Percentiles rank a stretch among this genome's conserved stretches.
Conservation (phyloP, 2,797 vertebrate genomes). For the Paedocypris micromegethes region DNA sequence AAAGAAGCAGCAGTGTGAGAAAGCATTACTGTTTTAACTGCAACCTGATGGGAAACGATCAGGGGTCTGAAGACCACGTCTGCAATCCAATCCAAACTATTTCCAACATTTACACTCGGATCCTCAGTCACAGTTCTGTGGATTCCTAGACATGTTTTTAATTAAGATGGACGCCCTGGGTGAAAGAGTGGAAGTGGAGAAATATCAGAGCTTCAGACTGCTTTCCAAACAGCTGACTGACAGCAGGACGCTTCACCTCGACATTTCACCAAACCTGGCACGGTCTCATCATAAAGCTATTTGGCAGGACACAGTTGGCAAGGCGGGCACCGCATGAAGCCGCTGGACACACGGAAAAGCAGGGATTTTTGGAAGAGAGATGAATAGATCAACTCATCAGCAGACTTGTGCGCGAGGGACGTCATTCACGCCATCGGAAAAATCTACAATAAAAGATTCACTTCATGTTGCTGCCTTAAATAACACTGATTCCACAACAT, state of each 20-base stretch:
- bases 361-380: slow-evolving; percentile 4
- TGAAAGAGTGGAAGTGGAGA: background rate
- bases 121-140: too few species aligned
- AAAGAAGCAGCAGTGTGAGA: background rate
- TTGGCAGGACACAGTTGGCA: slow-evolving; percentile 7
- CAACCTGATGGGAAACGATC: background rate
- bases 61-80: background rate
- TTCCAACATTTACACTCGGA: background rate
- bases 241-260: slow-evolving; percentile 18
- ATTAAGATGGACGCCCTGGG: background rate
- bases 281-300: slow-evolving; percentile 10
- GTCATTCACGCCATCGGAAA: background rate
- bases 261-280: slow-evolving; percentile 13
- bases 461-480: background rate
- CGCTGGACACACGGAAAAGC: slow-evolving; percentile 1
- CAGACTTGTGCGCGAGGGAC: background rate
- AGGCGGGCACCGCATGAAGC: background rate
- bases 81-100: background rate
- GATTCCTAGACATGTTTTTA: background rate
- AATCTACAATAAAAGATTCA: background rate
- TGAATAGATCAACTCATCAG: slow-evolving; percentile 25
- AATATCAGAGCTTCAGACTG: background rate
- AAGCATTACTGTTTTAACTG: background rate
- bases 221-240: slow-evolving; percentile 19
- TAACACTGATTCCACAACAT: background rate